phyloP scores from a whole-genome alignment of 2,797 vertebrate genomes.

The Cercopithecus neglectus region DNA sequence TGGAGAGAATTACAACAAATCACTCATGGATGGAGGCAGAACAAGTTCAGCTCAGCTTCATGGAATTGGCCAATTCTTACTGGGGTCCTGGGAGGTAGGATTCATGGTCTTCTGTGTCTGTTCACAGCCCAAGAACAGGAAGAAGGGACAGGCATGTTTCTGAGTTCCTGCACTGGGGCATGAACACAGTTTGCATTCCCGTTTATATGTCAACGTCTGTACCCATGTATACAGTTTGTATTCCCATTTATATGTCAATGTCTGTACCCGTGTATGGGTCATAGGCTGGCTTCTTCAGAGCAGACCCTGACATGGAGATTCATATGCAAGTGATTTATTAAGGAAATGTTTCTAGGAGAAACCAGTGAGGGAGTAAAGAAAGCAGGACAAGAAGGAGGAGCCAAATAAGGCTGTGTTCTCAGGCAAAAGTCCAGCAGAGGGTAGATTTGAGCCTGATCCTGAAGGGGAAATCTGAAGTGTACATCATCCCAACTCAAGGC shows the following conservation, averaged over 20 bases:
- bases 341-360: constrained; percentile 2
- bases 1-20: neutral
- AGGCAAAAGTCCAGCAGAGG: neutral
- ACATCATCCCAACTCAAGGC: neutral
- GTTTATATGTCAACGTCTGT: neutral
- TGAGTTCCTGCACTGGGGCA: neutral
- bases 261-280: neutral
- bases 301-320: neutral
- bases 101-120: neutral
- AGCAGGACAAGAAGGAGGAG: neutral
- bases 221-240: neutral
- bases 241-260: neutral
- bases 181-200: neutral
- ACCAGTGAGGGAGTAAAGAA: neutral
- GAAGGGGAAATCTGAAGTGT: neutral
- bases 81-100: neutral
- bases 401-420: neutral
- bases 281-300: constrained; percentile 21
- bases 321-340: constrained; percentile 6
- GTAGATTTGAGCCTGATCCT: neutral
- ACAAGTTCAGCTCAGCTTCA: neutral
- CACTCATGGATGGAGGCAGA: neutral
- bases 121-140: neutral
- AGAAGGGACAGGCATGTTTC: neutral
- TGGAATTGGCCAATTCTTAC: neutral